Evolutionary conservation across 2,888 invertebrate genomes (phyloP), one percentile per base, ranked within the genome.

Genomic region (Camptogramma bilineatum): DNA sequence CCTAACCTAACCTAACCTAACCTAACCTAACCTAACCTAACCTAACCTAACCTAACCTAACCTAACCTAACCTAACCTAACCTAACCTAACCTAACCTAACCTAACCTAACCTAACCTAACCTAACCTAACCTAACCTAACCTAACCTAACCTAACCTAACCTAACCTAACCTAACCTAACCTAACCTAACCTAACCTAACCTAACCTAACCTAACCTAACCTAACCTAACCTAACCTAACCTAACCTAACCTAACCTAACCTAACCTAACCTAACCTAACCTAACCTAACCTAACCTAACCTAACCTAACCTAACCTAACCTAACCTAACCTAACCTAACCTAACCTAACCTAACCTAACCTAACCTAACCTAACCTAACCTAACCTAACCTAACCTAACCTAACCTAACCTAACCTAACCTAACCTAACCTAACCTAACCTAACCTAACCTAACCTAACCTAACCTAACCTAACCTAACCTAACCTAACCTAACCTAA

Each of bases 171-270:
- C 69, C 71, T 69, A 69, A 69, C 71, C 71, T 69, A 72, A 68
- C 71, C 69, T 72, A 71, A 69, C 71, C 71, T 69, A 72, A 69
- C 71, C 71, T 69, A 71, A 71, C 71, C 71, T 68, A 69, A 69
- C 71, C 69, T 68, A 71, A 69, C 71, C 71, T 71, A 71, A 72
- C 69, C 71, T 69, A 72, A 72, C 69, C 71, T 69, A 69, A 71
- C 71, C 71, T 69, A 71, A 71, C 71, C 71, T 69, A 71, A 70
- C 72, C 72, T 70, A 70, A 67, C 72, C 68, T 68, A 72, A 66
- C 70, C 69, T 66, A 69, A 68, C 71, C 69, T 67, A 69, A 66
- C 71, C 69, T 69, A 71, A 69, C 68, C 64, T 66, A 69, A 69
- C 68, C 68, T 65, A 69, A 65, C 68, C 65, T 65, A 65, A 66